Evolutionary conservation across 1,140 invertebrate genomes (phyloP).

Genomic region (Penaeus japonicus): DNA sequence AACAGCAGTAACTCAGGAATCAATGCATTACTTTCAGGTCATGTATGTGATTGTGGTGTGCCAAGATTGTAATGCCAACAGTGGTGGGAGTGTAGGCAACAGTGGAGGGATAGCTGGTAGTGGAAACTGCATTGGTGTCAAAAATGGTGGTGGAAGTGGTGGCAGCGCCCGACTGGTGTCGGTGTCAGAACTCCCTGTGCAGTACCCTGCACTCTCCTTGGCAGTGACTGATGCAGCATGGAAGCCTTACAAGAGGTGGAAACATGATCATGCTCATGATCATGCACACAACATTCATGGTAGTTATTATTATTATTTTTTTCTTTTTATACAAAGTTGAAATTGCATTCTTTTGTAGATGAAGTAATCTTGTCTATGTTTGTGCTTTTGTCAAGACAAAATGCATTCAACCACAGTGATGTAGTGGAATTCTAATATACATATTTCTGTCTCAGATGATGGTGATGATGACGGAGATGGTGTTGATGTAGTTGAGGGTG

Average conservation of each 20-base stretch:
- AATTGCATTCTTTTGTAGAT: neutral
- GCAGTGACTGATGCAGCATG: constrained; percentile 50
- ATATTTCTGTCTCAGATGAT: neutral
- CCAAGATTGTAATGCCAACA: constrained; percentile 26
- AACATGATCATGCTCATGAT: constrained; percentile 51
- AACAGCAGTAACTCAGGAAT: neutral
- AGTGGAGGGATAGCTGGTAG: neutral
- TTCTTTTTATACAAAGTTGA: no score
- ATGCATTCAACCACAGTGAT: neutral
- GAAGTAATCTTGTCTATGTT: neutral
- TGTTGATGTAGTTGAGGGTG: constrained; percentile 44
- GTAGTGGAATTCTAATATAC: no score
- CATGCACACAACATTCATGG: constrained; percentile 38
- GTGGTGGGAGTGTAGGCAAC: neutral
- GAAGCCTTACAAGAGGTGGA: constrained; percentile 58
- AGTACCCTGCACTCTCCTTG: constrained; percentile 44
- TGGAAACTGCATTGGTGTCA: neutral
- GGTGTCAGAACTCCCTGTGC: constrained; percentile 51
- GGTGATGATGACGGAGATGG: constrained; percentile 35
- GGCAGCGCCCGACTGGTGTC: constrained; percentile 43
- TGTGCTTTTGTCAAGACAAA: neutral
- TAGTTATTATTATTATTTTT: neutral
- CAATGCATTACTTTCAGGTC: neutral
- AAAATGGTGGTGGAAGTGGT: neutral
- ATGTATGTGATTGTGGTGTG: constrained; percentile 45